These are phyloP conservation scores for Bos javanicus DNA, from an alignment of 2,113 vertebrate species.

Conservation along the genomic window DNA sequence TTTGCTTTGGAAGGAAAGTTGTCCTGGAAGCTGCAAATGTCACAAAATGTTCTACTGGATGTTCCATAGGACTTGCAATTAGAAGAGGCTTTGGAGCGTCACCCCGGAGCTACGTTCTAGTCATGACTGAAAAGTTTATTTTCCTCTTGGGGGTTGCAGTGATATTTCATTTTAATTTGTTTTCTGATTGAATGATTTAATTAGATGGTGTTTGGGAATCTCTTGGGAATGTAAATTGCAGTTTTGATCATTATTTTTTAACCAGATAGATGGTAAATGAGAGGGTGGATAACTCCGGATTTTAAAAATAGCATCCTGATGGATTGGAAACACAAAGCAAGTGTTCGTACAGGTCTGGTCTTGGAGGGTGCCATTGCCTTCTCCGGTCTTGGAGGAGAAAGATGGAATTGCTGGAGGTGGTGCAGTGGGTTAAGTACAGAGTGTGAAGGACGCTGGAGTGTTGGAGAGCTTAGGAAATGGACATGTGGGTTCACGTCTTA, in stretches of 20 bases:
- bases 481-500: not conserved
- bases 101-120: slow-evolving; percentile 61
- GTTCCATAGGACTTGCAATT: slow-evolving; percentile 67
- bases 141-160: slow-evolving; percentile 47
- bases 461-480: not conserved
- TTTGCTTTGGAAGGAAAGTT: slow-evolving; percentile 48
- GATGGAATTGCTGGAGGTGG: not conserved
- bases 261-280: slow-evolving; percentile 53
- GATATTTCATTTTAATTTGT: slow-evolving; percentile 81
- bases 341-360: not conserved
- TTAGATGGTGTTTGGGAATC: slow-evolving; percentile 73
- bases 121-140: slow-evolving; percentile 61
- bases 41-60: slow-evolving; percentile 50
- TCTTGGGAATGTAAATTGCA: slow-evolving; percentile 69
- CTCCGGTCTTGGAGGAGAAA: not conserved
- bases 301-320: slow-evolving; percentile 3
- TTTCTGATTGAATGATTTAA: slow-evolving; percentile 82
- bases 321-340: not conserved
- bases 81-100: slow-evolving; percentile 57
- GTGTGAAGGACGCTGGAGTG: not conserved
- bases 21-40: slow-evolving; percentile 60
- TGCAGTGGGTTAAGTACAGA: not conserved
- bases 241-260: slow-evolving; percentile 55
- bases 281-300: not conserved
- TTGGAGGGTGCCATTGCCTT: not conserved